Evolutionary conservation across 2,113 vertebrate species (phyloP), one percentile per base, ranked within the genome.

Genomic region (Erythrocercus mccallii): DNA sequence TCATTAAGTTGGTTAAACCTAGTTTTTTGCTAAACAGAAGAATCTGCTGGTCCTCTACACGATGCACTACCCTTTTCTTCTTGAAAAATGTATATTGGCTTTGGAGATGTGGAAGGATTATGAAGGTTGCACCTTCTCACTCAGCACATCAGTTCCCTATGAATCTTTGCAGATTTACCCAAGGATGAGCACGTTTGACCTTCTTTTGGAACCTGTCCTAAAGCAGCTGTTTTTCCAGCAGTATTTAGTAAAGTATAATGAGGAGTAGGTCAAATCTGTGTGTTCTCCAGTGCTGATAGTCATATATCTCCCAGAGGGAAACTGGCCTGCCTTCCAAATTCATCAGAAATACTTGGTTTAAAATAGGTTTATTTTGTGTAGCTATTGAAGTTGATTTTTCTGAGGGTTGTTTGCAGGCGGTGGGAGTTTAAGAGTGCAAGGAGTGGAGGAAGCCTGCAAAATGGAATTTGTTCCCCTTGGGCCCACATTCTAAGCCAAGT

Each of bases 141-240:
- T 35, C 27, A 47, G 42, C 20, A 28, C 1, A 0, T 30, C 1
- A 4, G 24, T 58, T 80, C 20, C 11, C 24, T 68, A 0, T 37
- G 58, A 40, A 51, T 61, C n/a, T 64, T 35, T 47, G 30, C 17
- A 68, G 38, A 38, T 44, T 48, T 66, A 30, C 9, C 45, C 27
- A 70, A 58, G 54, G 42, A 70, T 61, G 25, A 91, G n/a, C 18
- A 16, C 0, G 0, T 18, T 31, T 72, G 40, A 44, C 30, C 87
- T 87, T 60, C 30, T 78, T 81, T 71, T 76, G 48, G 71, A 84
- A 37, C 12, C 15, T 21, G 1, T 58, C 53, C 73, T 76, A 60
- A 92, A 80, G 47, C 31, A 74, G 50, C 31, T 74, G 9, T 70
- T 90, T 83, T 70, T 30, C 50, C n/a, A 78, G 45, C 15, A 62